phyloP scores from a whole-genome alignment of 2,888 invertebrate genomes.

The Calliopum simillimum region DNA sequence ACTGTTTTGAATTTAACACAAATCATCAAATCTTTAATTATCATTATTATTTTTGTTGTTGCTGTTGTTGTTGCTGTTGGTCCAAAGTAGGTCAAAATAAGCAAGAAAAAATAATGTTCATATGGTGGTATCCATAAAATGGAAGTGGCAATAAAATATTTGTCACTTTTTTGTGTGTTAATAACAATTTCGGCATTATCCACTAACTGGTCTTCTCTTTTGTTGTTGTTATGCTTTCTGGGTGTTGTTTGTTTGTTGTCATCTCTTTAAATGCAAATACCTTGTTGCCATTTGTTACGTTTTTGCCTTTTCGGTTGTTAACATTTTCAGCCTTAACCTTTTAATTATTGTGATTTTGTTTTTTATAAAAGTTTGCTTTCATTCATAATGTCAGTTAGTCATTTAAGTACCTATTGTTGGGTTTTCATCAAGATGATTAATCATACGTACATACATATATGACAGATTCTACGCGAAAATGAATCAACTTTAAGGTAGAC shows the following conservation, averaged over 20 bases:
- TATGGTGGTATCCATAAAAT: too few relatives aligned
- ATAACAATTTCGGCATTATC: not conserved
- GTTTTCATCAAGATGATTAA: too few relatives aligned
- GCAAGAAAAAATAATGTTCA: not conserved
- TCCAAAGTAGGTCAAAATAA: conserved; percentile 4
- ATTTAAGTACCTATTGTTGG: too few relatives aligned
- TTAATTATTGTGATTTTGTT: not conserved
- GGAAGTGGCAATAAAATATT: not conserved
- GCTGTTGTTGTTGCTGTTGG: not conserved
- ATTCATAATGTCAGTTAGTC: not conserved
- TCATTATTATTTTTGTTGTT: not conserved
- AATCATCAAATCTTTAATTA: not conserved
- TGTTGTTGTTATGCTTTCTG: not conserved
- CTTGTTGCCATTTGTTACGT: not conserved
- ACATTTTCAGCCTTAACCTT: not conserved
- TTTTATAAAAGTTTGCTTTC: not conserved
- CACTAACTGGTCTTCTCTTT: too few relatives aligned
- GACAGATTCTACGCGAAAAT: too few relatives aligned
- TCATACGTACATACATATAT: too few relatives aligned
- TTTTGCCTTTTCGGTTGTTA: not conserved
- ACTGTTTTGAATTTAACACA: not conserved
- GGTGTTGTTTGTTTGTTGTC: not conserved
- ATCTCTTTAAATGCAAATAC: conserved; percentile 19
- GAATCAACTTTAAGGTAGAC: too few relatives aligned
- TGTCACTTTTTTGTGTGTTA: conserved; percentile 6